Conservation (phyloP, 1,140 invertebrate species). For the Diplogasteroides magnus region DNA sequence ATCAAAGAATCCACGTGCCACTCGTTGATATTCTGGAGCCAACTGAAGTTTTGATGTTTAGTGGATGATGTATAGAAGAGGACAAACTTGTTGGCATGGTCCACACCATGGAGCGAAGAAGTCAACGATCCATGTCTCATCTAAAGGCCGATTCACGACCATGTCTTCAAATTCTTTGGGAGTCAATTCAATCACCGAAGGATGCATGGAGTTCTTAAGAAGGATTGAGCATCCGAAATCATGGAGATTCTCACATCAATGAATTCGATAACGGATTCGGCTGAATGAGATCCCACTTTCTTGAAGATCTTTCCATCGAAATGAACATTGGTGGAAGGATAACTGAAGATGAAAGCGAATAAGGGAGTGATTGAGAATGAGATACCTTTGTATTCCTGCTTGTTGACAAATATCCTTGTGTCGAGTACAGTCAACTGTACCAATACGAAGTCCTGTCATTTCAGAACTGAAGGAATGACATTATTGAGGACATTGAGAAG, state of each 20-base stretch:
- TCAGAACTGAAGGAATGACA: too few species aligned
- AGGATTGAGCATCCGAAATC: background rate
- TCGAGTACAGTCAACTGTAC: slow-evolving; percentile 62
- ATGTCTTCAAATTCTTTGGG: slow-evolving; percentile 61
- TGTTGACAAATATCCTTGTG: slow-evolving; percentile 58
- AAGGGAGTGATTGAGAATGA: background rate
- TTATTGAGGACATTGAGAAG: too few species aligned
- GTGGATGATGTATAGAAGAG: background rate
- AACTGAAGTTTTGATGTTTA: slow-evolving; percentile 25
- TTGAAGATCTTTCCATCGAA: slow-evolving; percentile 58
- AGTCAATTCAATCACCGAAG: slow-evolving; percentile 63
- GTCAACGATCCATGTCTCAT: slow-evolving; percentile 66
- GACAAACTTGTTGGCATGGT: slow-evolving; percentile 66
- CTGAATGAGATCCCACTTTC: slow-evolving; percentile 64
- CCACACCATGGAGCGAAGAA: slow-evolving; percentile 70
- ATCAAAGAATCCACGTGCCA: slow-evolving; percentile 25
- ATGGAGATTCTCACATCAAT: slow-evolving; percentile 59
- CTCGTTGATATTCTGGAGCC: slow-evolving; percentile 47
- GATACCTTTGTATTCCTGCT: slow-evolving; percentile 42
- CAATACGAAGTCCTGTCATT: too few species aligned
- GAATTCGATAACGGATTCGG: slow-evolving; percentile 66
- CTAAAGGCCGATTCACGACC: slow-evolving; percentile 59
- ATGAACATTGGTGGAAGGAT: slow-evolving; percentile 71
- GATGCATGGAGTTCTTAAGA: slow-evolving; percentile 59
- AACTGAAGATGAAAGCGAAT: slow-evolving; percentile 62